A percentile compares a stretch with the other conserved stretches of the same genome.
These are phyloP conservation scores for Apotomis turbidana DNA, from an alignment of 2,888 invertebrate species.

Conservation along the genomic window DNA sequence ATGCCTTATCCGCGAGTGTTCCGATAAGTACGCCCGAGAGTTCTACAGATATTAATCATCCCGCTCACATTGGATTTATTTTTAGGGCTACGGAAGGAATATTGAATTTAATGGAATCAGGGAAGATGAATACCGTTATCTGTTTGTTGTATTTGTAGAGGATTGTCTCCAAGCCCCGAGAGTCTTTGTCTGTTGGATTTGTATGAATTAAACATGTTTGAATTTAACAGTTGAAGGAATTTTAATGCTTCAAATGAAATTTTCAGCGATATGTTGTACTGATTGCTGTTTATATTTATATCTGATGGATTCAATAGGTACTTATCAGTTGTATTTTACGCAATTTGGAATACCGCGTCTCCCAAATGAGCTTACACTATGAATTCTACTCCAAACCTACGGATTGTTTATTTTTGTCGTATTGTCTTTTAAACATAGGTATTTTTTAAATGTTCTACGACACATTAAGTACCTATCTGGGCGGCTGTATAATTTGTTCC, in stretches of 20 bases:
- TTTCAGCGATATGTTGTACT: too few relatives aligned
- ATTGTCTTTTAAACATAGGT: too few relatives aligned
- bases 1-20: slow-evolving; percentile 54
- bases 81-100: slow-evolving; percentile 45
- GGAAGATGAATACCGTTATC: slow-evolving; percentile 21
- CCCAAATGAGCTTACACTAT: too few relatives aligned
- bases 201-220: not conserved
- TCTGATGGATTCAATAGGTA: too few relatives aligned
- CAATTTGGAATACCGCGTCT: too few relatives aligned
- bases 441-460: too few relatives aligned
- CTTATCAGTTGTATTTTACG: too few relatives aligned
- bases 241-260: not conserved
- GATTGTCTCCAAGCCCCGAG: not conserved
- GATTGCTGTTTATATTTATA: too few relatives aligned
- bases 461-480: too few relatives aligned
- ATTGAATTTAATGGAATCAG: slow-evolving; percentile 40
- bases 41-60: slow-evolving; percentile 69
- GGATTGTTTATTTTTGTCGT: too few relatives aligned
- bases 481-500: too few relatives aligned
- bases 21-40: slow-evolving; percentile 60
- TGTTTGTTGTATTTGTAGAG: not conserved
- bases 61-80: slow-evolving; percentile 62
- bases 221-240: not conserved
- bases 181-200: not conserved
- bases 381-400: too few relatives aligned